phyloP scores from a whole-genome alignment of 2,797 vertebrate genomes.

The Rhabdophis nuchalis region DNA sequence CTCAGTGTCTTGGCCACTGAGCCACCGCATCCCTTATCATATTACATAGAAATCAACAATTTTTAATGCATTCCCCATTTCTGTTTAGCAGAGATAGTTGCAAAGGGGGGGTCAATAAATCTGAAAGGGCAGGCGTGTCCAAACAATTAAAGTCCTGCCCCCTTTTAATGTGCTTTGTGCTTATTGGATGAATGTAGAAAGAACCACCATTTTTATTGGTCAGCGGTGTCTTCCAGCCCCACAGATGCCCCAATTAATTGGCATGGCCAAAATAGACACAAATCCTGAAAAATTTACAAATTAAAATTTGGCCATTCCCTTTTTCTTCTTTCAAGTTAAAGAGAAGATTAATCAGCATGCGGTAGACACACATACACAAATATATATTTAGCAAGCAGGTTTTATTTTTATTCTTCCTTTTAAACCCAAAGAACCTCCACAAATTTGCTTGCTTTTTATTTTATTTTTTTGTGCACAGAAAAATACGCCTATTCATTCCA shows the following conservation, averaged over 20 bases:
- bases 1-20: too few relatives aligned
- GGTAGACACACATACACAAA: slow-evolving; percentile 36
- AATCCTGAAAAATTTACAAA: slow-evolving; percentile 33
- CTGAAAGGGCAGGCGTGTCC: not conserved
- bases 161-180: not conserved
- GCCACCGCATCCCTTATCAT: not conserved
- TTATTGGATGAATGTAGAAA: not conserved
- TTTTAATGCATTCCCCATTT: not conserved
- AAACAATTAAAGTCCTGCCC: not conserved
- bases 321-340: slow-evolving; percentile 28
- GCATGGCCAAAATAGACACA: slow-evolving; percentile 15
- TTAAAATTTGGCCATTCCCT: slow-evolving; percentile 37
- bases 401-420: slow-evolving; percentile 38
- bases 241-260: not conserved
- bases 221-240: not conserved
- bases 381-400: slow-evolving; percentile 46
- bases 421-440: slow-evolving; percentile 39
- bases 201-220: not conserved
- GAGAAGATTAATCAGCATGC: slow-evolving; percentile 55
- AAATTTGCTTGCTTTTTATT: slow-evolving; percentile 51
- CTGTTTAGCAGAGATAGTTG: not conserved
- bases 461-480: not conserved
- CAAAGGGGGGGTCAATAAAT: not conserved
- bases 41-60: rapidly evolving
- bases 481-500: slow-evolving; percentile 35